Conservation (phyloP, 2,113 vertebrate genomes). For the Cochlearius cochlearius region DNA sequence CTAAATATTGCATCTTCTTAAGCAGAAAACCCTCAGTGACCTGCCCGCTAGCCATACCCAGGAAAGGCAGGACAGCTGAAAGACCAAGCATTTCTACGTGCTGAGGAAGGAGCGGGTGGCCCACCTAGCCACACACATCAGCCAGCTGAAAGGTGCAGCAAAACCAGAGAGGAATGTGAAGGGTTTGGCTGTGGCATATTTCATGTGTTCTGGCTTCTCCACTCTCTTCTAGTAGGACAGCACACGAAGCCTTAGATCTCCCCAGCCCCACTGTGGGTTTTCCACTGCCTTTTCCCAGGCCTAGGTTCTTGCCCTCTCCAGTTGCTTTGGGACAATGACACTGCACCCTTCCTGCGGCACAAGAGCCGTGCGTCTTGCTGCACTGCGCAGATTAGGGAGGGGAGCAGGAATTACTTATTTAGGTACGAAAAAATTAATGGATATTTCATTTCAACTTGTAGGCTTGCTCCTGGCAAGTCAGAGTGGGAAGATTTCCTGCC, state of each 20-base stretch:
- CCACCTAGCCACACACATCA: background rate
- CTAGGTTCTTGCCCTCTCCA: background rate
- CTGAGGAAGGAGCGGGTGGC: background rate
- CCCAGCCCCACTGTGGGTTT: background rate
- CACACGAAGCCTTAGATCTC: background rate
- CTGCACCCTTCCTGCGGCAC: background rate
- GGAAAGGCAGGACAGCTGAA: background rate
- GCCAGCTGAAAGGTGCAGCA: background rate
- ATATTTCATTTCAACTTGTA: background rate
- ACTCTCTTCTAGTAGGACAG: background rate
- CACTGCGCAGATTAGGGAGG: background rate
- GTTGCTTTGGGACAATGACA: background rate
- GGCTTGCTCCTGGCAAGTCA: conserved; percentile 4
- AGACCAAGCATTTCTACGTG: background rate
- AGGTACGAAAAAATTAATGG: background rate
- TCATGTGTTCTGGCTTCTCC: background rate
- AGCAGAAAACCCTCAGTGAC: background rate
- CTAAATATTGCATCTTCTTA: background rate
- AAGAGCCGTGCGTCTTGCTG: background rate
- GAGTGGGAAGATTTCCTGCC: background rate
- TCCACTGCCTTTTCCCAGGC: background rate
- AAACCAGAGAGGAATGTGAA: background rate
- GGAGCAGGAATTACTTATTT: background rate
- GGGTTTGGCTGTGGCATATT: background rate
- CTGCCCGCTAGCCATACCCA: background rate